A percentile compares a stretch with the other conserved stretches of the same genome.
Conservation (phyloP, 2,113 vertebrate genomes). For the Petaurus breviceps region DNA sequence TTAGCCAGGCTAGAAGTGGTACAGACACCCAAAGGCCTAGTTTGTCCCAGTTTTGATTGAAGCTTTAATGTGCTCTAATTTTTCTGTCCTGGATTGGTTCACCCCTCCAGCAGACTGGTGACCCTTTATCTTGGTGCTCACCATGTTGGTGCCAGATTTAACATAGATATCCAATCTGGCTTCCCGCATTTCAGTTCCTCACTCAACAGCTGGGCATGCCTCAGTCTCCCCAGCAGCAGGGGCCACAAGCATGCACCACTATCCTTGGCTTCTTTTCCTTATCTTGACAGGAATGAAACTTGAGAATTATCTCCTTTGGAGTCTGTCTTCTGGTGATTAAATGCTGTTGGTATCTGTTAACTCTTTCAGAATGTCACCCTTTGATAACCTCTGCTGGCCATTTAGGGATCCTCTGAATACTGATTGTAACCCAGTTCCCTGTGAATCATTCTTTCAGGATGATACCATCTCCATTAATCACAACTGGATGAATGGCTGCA, state of each 20-base stretch:
- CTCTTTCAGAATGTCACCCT: not conserved
- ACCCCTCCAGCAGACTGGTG: not conserved
- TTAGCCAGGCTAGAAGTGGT: not conserved
- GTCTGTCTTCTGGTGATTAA: not conserved
- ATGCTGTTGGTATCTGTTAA: not conserved
- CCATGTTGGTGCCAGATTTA: not conserved
- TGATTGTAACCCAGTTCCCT: not conserved
- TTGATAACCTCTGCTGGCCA: not conserved
- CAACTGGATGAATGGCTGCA: slow-evolving; percentile 98
- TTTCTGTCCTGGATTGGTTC: not conserved
- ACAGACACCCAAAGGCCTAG: not conserved
- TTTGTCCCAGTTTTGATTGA: not conserved
- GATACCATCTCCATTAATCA: slow-evolving; percentile 98
- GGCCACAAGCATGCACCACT: not conserved
- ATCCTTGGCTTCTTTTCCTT: not conserved
- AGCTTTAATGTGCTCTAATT: not conserved
- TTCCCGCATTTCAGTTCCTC: not conserved
- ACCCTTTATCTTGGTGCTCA: not conserved
- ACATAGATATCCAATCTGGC: not conserved
- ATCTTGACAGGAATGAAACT: not conserved
- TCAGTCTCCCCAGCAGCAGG: not conserved
- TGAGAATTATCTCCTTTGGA: not conserved
- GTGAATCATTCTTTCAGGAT: slow-evolving; percentile 85
- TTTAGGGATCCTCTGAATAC: not conserved
- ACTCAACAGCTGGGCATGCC: not conserved